phyloP scores from a whole-genome alignment of 2,888 invertebrate genomes.

The Drosophila cognata region DNA sequence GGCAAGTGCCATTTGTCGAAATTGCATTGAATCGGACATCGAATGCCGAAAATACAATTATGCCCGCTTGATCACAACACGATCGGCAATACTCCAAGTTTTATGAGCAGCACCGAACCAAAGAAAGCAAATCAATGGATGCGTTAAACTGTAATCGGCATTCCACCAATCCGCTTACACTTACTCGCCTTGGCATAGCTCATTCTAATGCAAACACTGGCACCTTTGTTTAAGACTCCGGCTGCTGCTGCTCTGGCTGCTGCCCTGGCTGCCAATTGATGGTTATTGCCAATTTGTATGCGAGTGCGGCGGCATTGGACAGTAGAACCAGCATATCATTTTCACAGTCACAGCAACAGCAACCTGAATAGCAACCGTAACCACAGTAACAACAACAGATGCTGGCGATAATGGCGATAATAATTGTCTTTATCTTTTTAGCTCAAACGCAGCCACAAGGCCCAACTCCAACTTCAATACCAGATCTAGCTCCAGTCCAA shows the following conservation, averaged over 20 bases:
- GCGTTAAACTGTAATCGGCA: conserved; percentile 72
- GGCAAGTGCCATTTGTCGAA: conserved; percentile 70
- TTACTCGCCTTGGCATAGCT: conserved; percentile 47
- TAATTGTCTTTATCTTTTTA: conserved; percentile 80
- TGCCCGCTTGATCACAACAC: conserved; percentile 68
- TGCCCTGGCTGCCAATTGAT: conserved; percentile 68
- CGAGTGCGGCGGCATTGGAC: conserved; percentile 36
- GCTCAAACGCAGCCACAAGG: conserved; percentile 62
- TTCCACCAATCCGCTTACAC: conserved; percentile 49
- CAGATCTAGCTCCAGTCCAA: conserved; percentile 3
- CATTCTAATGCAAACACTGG: conserved; percentile 75
- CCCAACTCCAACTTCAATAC: not conserved
- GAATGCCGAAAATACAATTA: conserved; percentile 78
- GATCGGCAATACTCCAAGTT: conserved; percentile 50
- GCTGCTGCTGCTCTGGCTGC: conserved; percentile 41
- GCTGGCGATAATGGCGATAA: conserved; percentile 80
- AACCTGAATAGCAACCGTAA: conserved; percentile 17
- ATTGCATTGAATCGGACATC: conserved; percentile 57
- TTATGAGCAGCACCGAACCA: conserved; percentile 13
- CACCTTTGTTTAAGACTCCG: conserved; percentile 51
- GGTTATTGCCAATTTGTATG: conserved; percentile 80
- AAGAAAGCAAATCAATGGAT: conserved; percentile 65
- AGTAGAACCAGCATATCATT: conserved; percentile 70
- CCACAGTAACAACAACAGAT: conserved; percentile 58
- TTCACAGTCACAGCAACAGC: conserved; percentile 41